A percentile compares a stretch with the other conserved stretches of the same genome.
These are phyloP conservation scores for Petrosia ficiformis DNA, from an alignment of 37 sponge, comb jelly and placozoan genomes.

Conservation along the genomic window DNA sequence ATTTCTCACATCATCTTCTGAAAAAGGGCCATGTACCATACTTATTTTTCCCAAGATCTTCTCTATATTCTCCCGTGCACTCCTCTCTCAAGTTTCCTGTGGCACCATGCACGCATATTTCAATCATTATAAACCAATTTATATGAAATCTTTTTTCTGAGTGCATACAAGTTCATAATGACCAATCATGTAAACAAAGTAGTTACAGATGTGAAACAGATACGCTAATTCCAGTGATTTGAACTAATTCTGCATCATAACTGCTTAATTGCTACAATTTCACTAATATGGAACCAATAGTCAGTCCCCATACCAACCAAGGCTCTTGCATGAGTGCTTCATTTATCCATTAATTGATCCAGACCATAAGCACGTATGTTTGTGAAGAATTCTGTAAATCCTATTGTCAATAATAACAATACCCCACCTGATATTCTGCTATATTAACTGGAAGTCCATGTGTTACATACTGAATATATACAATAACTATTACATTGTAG, in stretches of 20 bases:
- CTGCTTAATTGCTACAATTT: neutral
- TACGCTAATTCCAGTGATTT: neutral
- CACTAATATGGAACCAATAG: neutral
- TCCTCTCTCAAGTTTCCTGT: neutral
- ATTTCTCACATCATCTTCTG: neutral
- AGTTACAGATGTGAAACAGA: neutral
- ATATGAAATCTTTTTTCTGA: neutral
- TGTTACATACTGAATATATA: neutral
- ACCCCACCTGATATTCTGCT: neutral
- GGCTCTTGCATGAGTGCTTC: neutral
- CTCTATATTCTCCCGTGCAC: neutral
- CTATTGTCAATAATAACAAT: neutral
- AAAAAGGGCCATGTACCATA: slow-evolving; percentile 7
- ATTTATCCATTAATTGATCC: neutral
- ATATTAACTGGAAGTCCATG: neutral
- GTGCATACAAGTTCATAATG: neutral
- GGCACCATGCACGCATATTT: neutral
- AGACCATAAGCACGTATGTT: neutral
- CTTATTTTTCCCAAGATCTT: slow-evolving; percentile 4
- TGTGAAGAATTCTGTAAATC: neutral
- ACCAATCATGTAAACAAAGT: neutral
- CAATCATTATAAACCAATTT: neutral
- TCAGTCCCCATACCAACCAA: neutral
- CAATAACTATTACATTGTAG: neutral
- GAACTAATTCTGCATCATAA: neutral